Evolutionary conservation across 2,113 vertebrate genomes (phyloP), one percentile per base, ranked within the genome.

Genomic region (Apus apus): DNA sequence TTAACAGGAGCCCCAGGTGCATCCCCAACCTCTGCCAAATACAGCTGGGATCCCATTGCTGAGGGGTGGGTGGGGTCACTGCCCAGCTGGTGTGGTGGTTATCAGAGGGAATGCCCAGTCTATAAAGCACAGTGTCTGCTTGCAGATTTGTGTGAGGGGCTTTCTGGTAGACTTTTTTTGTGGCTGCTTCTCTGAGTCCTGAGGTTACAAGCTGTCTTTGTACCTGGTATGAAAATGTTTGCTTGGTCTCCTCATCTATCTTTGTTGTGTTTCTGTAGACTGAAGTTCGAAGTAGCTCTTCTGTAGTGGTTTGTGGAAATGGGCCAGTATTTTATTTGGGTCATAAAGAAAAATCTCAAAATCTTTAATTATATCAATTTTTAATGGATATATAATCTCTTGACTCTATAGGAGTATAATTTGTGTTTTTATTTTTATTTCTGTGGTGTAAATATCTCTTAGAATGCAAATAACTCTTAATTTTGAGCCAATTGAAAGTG

Each of bases 161-260:
- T 19, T 30, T 4, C 7, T 29, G 10, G 3, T 1, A 18, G 21
- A 10, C n/a, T n/a, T 12, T 6, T 25, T 8, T 36, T 3, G 3
- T 0, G 1, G 6, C 2, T 2, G 13, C 6, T 46, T 32, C n/a
- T 4, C 13, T n/a, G 3, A 3, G 0, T 15, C 5, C 17, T 8
- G 8, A 7, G 10, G 2, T 6, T 23, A 2, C 3, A 16, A 8
- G 2, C 38, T 0, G 0, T 15, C 2, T 2, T 15, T 11, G 2
- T 5, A 3, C 3, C 8, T 3, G 70, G 38, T 43, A 51, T 46
- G 71, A 48, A 70, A 71, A 26, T 2, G 3, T 38, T n/a, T 2
- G 5, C 43, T 3, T 1, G 7, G 78, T 73, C 9, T 16, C 1
- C 4, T 70, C 2, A 0, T 6, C 27, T 7, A 0, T 25, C 11